A percentile compares a stretch with the other conserved stretches of the same genome.
These are phyloP conservation scores for Dicycla oo DNA, from an alignment of 2,888 invertebrate genomes.

Conservation along the genomic window DNA sequence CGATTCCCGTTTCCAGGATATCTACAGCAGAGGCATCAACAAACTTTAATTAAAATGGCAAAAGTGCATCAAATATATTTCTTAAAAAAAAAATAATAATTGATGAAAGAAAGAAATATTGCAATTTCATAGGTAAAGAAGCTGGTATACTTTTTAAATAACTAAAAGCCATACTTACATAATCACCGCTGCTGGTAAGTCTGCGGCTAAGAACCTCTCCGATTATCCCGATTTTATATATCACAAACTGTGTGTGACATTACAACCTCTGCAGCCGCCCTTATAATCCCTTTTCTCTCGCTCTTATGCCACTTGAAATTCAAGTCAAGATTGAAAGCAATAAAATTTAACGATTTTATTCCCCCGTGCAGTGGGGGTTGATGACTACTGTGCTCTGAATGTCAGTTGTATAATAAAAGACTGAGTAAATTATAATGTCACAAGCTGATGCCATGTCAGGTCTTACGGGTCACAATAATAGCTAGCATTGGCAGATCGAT, in stretches of 20 bases:
- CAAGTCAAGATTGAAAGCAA: slow-evolving; percentile 50
- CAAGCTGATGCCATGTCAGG: background rate
- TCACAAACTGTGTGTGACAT: slow-evolving; percentile 35
- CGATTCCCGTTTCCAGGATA: no score
- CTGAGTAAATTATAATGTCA: slow-evolving; percentile 26
- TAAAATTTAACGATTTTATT: slow-evolving; percentile 62
- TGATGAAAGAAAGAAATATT: no score
- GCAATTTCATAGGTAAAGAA: no score
- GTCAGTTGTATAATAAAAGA: slow-evolving; percentile 34
- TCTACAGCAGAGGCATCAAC: no score
- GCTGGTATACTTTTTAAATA: no score
- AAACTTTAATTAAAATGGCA: no score
- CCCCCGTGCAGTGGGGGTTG: slow-evolving; percentile 38
- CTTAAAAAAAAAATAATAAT: no score
- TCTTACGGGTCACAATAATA: background rate
- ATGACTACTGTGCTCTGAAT: slow-evolving; percentile 37
- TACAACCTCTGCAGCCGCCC: slow-evolving; percentile 7
- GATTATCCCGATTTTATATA: slow-evolving; percentile 20
- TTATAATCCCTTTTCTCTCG: slow-evolving; percentile 44
- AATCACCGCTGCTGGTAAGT: background rate
- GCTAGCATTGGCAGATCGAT: background rate
- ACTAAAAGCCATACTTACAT: background rate
- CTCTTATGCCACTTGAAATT: slow-evolving; percentile 52
- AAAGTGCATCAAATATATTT: no score
- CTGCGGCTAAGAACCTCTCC: background rate